These are phyloP conservation scores for Lasioglossum morio DNA, from an alignment of 2,888 invertebrate species.

Conservation along the genomic window DNA sequence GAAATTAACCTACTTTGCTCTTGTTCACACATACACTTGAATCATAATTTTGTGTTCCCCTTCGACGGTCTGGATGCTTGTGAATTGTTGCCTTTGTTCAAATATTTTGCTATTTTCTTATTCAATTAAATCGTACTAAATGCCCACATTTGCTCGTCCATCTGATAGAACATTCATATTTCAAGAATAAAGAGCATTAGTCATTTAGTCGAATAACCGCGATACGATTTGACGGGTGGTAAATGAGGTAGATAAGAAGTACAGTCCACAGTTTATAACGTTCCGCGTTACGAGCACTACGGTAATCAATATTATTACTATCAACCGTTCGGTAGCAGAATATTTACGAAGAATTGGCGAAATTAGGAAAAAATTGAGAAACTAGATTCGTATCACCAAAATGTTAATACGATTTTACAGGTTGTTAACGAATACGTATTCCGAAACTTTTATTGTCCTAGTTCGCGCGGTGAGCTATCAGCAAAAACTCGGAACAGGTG, in stretches of 20 bases:
- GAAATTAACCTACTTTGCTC: slow-evolving; percentile 66
- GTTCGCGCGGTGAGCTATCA: neutral
- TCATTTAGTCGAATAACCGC: neutral
- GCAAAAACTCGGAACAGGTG: neutral
- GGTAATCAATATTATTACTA: slow-evolving; percentile 19
- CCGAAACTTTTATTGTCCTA: neutral
- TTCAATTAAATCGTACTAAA: neutral
- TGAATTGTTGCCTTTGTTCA: slow-evolving; percentile 7
- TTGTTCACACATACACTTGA: slow-evolving; percentile 22
- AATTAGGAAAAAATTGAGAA: neutral
- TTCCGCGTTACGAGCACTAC: neutral
- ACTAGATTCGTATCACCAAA: neutral
- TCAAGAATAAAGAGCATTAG: neutral
- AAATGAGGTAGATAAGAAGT: neutral
- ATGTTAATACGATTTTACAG: neutral
- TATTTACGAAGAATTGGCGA: neutral
- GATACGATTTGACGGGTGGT: neutral
- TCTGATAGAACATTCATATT: neutral
- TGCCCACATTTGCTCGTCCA: no score
- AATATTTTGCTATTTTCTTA: neutral
- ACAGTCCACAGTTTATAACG: neutral
- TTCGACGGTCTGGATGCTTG: slow-evolving; percentile 16
- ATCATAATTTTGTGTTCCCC: slow-evolving; percentile 16
- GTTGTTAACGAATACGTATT: neutral
- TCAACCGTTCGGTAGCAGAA: neutral